Base-by-base conservation (phyloP, 2,797 vertebrate genomes). In the Poeciliopsis infans region DNA sequence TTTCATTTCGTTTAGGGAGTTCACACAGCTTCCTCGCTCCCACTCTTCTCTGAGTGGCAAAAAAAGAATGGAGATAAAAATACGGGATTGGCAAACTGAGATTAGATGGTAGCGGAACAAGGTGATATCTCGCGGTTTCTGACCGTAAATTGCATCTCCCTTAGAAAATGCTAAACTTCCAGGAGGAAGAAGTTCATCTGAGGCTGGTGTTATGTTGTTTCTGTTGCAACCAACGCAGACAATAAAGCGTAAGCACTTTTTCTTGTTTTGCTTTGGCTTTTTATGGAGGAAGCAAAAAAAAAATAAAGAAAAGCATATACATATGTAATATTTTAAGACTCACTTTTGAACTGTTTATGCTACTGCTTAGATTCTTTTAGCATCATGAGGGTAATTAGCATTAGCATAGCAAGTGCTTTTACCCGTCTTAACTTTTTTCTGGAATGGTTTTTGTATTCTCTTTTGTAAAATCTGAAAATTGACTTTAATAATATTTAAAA, bases 1-100 rank as follows among this genome's bases (percentile, higher is more conserved):
- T 91, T 94, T 92, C 82, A 89, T 88, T 91, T 88, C 64, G 79
- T 91, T 86, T 74, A 82, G 87, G 83, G 89, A 91, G 91, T 91
- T 88, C 88, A 91, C 82, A 88, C 81, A 85, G 85, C 89, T 90
- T 89, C 80, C 74, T 57, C 20, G 74, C 87, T 83, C 82, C 47
- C 13, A 28, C 83, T 87, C 79, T 74, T 79, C 81, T 80, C 79
- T 57, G 77, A 85, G 81, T 80, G 76, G 79, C 76, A 53, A 76
- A 79, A 76, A 78, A 79, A 80, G 75, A 86, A 81, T 61, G 18
- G 47, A 83, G 78, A 86, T 77, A 85, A 82, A 91, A 87, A 84
- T 74, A 85, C 49, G 80, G 77, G 85, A 75, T 70, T 73, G 74
- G 76, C 69, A 75, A 85, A 83, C 68, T 74, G 79, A 82, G 77